Evolutionary conservation across 2,888 invertebrate genomes (phyloP).

Genomic region (Congeria kusceri): DNA sequence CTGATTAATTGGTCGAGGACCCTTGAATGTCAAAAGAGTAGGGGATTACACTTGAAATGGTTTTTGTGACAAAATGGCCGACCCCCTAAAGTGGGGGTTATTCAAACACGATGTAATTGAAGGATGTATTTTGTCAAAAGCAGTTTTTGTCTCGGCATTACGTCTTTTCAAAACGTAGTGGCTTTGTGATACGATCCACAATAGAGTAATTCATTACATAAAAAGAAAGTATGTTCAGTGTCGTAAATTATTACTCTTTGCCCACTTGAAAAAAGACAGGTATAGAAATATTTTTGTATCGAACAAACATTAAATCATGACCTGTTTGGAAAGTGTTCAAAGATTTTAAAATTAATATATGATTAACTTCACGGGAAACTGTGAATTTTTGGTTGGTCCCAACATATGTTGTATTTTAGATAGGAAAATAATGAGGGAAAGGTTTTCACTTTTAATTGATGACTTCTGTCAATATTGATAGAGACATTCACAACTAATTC

Average conservation of each 20-base stretch:
- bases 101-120: conserved; percentile 19
- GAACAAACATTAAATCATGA: too few species aligned
- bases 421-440: background rate
- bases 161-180: background rate
- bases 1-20: conserved; percentile 31
- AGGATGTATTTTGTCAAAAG: conserved; percentile 9
- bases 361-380: conserved; percentile 4
- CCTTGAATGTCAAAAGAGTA: conserved; percentile 31
- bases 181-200: background rate
- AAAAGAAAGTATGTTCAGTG: background rate
- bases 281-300: too few species aligned
- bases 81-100: conserved; percentile 16
- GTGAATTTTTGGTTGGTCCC: background rate
- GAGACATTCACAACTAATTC: too few species aligned
- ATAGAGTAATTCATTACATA: background rate
- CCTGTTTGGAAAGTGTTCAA: too few species aligned
- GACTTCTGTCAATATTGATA: conserved; percentile 3
- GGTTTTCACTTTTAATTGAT: conserved; percentile 4
- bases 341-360: background rate
- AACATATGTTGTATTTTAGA: background rate
- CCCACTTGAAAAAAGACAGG: too few species aligned
- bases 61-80: background rate
- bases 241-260: too few species aligned
- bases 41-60: conserved; percentile 9
- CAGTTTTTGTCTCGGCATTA: background rate